Evolutionary conservation across 2,113 vertebrate species (phyloP).

Genomic region (Xyliphius kryptos): DNA sequence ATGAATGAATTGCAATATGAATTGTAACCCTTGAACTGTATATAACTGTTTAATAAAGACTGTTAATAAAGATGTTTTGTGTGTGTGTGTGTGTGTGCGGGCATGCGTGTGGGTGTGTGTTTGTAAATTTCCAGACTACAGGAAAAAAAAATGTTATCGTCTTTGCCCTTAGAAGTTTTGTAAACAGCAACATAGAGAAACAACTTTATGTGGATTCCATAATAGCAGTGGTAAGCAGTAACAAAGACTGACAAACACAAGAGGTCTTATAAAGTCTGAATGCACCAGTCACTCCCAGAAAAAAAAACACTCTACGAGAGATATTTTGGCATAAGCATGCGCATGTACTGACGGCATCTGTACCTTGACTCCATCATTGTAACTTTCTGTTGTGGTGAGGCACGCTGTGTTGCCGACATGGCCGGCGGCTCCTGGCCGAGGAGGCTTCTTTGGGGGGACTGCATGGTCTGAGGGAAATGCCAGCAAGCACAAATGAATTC

Average conservation of each 20-base stretch:
- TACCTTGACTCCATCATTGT: conserved; percentile 87
- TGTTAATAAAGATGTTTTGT: too few species aligned
- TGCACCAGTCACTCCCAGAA: neutral
- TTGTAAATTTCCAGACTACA: too few species aligned
- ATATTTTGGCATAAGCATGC: neutral
- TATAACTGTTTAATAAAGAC: too few species aligned
- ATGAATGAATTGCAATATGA: too few species aligned
- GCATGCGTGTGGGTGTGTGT: too few species aligned
- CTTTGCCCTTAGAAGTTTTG: too few species aligned
- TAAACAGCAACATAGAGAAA: neutral
- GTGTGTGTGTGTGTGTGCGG: too few species aligned
- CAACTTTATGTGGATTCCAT: conserved; percentile 1
- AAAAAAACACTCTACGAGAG: neutral
- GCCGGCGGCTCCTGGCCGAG: conserved; percentile 83
- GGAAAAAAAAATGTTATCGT: too few species aligned
- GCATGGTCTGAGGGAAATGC: conserved; percentile 87
- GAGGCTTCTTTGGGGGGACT: conserved; percentile 94
- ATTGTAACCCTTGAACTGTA: too few species aligned
- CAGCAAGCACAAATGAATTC: too few species aligned
- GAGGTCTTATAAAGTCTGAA: conserved; percentile 10
- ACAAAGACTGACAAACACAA: conserved; percentile 8
- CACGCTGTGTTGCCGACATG: conserved; percentile 78
- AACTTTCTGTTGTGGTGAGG: conserved; percentile 81
- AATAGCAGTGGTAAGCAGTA: conserved; percentile 8
- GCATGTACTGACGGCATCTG: too few species aligned